These are phyloP conservation scores for Babylonia areolata DNA, from an alignment of 1,140 invertebrate genomes.

Conservation along the genomic window DNA sequence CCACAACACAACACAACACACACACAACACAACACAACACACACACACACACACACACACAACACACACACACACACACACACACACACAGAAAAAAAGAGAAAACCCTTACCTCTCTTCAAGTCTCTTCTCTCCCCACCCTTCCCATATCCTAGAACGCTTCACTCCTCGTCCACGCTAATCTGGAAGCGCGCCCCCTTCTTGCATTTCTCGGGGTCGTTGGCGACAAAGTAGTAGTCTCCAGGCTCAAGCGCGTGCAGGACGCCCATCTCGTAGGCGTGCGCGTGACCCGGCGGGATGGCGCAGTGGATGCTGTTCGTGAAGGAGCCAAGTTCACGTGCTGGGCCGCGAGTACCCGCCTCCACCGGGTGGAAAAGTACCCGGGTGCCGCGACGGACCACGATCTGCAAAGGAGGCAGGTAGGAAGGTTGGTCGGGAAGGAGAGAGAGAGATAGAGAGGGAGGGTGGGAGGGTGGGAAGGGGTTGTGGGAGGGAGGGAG, in stretches of 20 bases:
- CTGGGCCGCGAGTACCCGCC: not conserved
- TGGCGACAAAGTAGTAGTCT: slow-evolving; percentile 13
- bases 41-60: not conserved
- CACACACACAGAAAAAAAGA: too few relatives aligned
- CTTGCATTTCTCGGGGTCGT: not conserved
- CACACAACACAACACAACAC: not conserved
- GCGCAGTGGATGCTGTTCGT: slow-evolving; percentile 13
- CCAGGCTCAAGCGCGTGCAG: slow-evolving; percentile 1
- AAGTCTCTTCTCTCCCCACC: too few relatives aligned
- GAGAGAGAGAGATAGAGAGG: not conserved
- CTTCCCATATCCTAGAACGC: not conserved
- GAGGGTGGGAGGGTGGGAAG: not conserved
- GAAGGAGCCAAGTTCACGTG: slow-evolving; percentile 18
- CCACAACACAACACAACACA: not conserved
- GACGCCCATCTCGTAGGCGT: not conserved
- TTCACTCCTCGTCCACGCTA: slow-evolving; percentile 14
- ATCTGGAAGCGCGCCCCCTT: not conserved
- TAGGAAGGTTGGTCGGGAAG: not conserved
- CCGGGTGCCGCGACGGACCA: slow-evolving; percentile 1
- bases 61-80: slow-evolving; percentile 3
- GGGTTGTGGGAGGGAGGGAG: not conserved
- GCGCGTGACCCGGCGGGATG: slow-evolving; percentile 17
- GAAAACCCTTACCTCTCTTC: not conserved
- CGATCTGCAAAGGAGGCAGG: slow-evolving; percentile 5
- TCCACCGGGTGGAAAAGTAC: not conserved